These are phyloP conservation scores for Cataglyphis livida DNA, from an alignment of 2,888 invertebrate species.

Conservation along the genomic window DNA sequence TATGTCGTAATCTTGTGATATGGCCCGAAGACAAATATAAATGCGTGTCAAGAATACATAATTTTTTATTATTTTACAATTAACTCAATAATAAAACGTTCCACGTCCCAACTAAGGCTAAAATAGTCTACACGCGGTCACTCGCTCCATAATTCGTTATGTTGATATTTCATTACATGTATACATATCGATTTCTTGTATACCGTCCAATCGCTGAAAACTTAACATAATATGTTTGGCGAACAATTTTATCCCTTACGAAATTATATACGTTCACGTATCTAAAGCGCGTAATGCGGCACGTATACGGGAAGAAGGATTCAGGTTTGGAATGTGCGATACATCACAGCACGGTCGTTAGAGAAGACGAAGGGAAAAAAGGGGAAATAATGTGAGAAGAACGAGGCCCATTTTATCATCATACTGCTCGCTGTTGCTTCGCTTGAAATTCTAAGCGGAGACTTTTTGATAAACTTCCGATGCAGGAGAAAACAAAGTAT, in stretches of 20 bases:
- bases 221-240: slow-evolving; percentile 57
- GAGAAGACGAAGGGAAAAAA: background rate
- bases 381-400: slow-evolving; percentile 28
- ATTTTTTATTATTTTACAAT: slow-evolving; percentile 71
- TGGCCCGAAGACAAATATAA: background rate
- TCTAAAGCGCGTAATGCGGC: slow-evolving; percentile 60
- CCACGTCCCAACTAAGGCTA: slow-evolving; percentile 66
- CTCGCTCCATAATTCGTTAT: slow-evolving; percentile 47
- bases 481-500: slow-evolving; percentile 7
- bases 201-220: slow-evolving; percentile 14
- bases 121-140: slow-evolving; percentile 64
- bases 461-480: slow-evolving; percentile 34
- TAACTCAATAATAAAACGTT: slow-evolving; percentile 69
- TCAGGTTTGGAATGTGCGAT: slow-evolving; percentile 72
- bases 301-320: slow-evolving; percentile 63
- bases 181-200: slow-evolving; percentile 17
- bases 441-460: slow-evolving; percentile 14
- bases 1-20: slow-evolving; percentile 27
- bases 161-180: slow-evolving; percentile 34
- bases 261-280: slow-evolving; percentile 63
- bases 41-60: slow-evolving; percentile 64
- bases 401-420: slow-evolving; percentile 54
- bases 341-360: slow-evolving; percentile 64
- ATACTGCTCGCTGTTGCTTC: background rate
- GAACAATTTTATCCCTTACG: slow-evolving; percentile 63